phyloP scores from a whole-genome alignment of 2,113 vertebrate genomes.

The Sphyrna mokarran region DNA sequence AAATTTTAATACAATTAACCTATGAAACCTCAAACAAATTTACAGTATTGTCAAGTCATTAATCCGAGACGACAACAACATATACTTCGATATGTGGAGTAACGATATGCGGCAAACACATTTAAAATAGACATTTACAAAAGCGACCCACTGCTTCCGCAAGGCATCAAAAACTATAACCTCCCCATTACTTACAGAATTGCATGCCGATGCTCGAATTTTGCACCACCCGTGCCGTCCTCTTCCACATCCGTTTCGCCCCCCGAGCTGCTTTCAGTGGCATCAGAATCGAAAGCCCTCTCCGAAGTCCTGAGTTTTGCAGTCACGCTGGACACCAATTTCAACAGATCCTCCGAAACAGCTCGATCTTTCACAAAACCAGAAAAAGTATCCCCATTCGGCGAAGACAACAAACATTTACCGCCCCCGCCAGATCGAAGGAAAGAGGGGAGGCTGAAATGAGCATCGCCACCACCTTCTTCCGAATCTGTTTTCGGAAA shows the following conservation, averaged over 20 bases:
- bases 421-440: background rate
- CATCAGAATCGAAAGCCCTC: constrained; percentile 55
- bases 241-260: constrained; percentile 47
- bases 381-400: constrained; percentile 23
- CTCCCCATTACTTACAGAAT: constrained; percentile 28
- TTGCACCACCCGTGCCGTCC: constrained; percentile 13
- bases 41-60: background rate
- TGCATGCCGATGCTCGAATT: constrained; percentile 6
- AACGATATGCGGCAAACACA: background rate
- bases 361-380: constrained; percentile 29
- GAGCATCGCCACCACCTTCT: background rate
- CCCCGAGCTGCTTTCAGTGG: constrained; percentile 51
- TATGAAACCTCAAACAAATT: background rate
- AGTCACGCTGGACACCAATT: constrained; percentile 46
- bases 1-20: no score
- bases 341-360: constrained; percentile 43
- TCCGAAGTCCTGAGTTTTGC: constrained; percentile 49
- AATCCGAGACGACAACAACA: background rate
- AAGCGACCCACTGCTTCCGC: background rate
- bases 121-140: background rate
- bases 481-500: background rate
- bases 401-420: constrained; percentile 28
- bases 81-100: background rate
- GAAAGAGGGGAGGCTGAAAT: background rate
- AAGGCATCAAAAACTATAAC: background rate